Evolutionary conservation across 2,113 vertebrate species (phyloP), one percentile per base, ranked within the genome.

Genomic region (Scomber scombrus): DNA sequence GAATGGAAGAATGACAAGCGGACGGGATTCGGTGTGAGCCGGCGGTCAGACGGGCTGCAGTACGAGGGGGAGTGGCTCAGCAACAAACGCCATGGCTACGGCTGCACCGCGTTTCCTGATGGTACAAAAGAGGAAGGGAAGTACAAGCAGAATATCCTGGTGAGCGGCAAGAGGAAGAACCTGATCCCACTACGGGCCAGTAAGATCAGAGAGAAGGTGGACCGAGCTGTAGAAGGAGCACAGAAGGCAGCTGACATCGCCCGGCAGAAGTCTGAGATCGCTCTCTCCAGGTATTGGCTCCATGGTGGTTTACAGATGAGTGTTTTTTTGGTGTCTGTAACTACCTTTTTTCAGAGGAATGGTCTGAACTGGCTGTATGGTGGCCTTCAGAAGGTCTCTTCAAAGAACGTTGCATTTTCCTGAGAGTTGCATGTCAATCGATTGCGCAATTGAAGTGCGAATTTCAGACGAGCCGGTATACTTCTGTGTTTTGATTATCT

Each of bases 1-100:
- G 98, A 99, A 93, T 99, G 98, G 98, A 98, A 96, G 94, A 97
- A 96, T 0, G 98, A 99, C 96, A 98, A 98, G 92, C 92, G 98
- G 4, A 95, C 97, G 0, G 98, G 98, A n/a, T 98, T 95, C 0
- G 98, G 98, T 0, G 93, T 97, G 70, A 98, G 97, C 81, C 96
- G 97, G 54, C 96, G 98, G 79, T 99, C 98, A 0, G 98, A 99
- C 0, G 98, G 97, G 52, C 95, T 99, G 51, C 96, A 96, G 88
- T 99, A 99, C 8, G 97, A 98, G 91, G 98, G 98, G 0, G 98
- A 99, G 83, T 99, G 98, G 98, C 95, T 97, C 29, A 94, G 95
- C 92, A 99, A 99, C 95, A 97, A 97, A 73, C 95, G 98, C 10
- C 97, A 99, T 0, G 97, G 98, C 84, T 99, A 99, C 1, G 98